Evolutionary conservation across 1,140 invertebrate species (phyloP).

Genomic region (Drosophila orena): DNA sequence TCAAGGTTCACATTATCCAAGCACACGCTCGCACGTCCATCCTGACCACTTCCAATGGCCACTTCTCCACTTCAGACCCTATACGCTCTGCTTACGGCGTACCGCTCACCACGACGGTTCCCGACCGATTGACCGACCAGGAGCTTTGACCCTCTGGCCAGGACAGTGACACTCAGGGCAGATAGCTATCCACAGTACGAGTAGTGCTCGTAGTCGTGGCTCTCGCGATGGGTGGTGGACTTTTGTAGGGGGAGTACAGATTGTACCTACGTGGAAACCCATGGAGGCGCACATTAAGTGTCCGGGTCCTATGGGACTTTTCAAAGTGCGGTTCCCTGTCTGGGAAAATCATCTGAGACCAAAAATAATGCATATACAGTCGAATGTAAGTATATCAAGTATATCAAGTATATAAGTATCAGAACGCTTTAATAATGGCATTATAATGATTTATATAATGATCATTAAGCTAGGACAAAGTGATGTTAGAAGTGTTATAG

Average conservation of each 20-base stretch:
- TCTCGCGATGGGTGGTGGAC: conserved; percentile 17
- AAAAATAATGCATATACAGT: no score
- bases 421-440: background rate
- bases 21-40: conserved; percentile 50
- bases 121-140: conserved; percentile 62
- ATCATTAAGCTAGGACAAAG: no score
- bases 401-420: no score
- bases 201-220: conserved; percentile 10
- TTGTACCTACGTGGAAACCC: conserved; percentile 2
- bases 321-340: background rate
- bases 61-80: conserved; percentile 33
- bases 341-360: no score
- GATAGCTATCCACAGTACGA: conserved; percentile 47
- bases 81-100: conserved; percentile 24
- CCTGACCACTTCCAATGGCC: conserved; percentile 19
- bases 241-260: background rate
- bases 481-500: no score
- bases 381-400: no score
- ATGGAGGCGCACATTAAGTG: background rate
- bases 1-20: conserved; percentile 38
- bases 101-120: conserved; percentile 13
- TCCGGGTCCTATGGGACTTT: no score
- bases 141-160: conserved; percentile 9
- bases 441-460: no score
- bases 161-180: conserved; percentile 37